Conservation (phyloP, 2,113 vertebrate species). For the Empidonax traillii region DNA sequence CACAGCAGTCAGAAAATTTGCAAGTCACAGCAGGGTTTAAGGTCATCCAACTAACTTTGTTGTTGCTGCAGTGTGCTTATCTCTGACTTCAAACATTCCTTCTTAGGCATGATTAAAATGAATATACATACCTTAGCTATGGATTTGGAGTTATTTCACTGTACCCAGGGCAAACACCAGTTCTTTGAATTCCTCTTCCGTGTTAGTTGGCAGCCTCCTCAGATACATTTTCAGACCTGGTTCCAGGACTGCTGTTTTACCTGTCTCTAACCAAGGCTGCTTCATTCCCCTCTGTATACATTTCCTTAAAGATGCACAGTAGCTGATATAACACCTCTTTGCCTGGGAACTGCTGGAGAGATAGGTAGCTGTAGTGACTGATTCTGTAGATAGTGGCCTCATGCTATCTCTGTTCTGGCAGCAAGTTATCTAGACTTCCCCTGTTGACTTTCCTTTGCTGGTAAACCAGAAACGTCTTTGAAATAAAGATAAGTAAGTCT, state of each 20-base stretch:
- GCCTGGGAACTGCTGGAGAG: background rate
- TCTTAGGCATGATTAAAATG: background rate
- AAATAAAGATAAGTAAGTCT: background rate
- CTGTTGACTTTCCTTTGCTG: background rate
- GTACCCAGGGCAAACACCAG: background rate
- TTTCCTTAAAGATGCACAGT: background rate
- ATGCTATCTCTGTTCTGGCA: background rate
- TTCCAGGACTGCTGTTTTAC: background rate
- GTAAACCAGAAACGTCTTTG: background rate
- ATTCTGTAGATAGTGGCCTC: background rate
- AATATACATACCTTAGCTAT: background rate
- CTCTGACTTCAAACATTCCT: background rate
- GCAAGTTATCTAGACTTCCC: background rate
- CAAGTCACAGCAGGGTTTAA: background rate
- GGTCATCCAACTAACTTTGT: background rate
- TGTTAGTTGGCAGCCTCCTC: background rate
- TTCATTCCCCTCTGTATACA: background rate
- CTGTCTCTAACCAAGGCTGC: background rate
- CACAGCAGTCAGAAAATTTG: background rate
- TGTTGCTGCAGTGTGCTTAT: background rate
- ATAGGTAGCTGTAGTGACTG: background rate
- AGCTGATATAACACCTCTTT: background rate
- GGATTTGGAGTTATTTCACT: background rate
- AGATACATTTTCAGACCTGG: background rate
- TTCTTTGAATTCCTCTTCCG: background rate